Evolutionary conservation across 2,797 vertebrate genomes (phyloP).

Genomic region (Syngnathus rostellatus): DNA sequence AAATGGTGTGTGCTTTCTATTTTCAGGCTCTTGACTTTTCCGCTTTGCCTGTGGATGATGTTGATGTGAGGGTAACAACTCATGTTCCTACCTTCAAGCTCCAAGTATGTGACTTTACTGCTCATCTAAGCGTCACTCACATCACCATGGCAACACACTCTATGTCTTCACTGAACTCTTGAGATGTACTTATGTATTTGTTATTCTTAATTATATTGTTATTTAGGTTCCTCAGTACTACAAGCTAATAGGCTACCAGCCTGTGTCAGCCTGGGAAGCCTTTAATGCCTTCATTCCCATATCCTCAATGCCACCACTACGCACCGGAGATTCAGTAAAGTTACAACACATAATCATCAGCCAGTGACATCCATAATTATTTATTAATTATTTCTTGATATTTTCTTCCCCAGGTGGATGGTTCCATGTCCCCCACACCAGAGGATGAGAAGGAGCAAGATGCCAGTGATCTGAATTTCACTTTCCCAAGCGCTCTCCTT

Average conservation of each 20-base stretch:
- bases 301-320: constrained; percentile 45
- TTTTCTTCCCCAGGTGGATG: background rate
- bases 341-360: background rate
- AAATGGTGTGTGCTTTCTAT: constrained; percentile 38
- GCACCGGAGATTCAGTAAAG: constrained; percentile 50
- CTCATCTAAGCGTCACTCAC: background rate
- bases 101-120: constrained; percentile 45
- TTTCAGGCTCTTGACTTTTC: constrained; percentile 25
- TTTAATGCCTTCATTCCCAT: constrained; percentile 37
- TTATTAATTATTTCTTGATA: background rate
- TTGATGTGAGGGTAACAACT: constrained; percentile 40
- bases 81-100: constrained; percentile 60
- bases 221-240: constrained; percentile 65
- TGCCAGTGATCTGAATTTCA: constrained; percentile 41
- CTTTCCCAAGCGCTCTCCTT: constrained; percentile 48
- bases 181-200: background rate
- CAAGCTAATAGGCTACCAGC: constrained; percentile 59
- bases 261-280: constrained; percentile 53
- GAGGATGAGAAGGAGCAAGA: constrained; percentile 6
- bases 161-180: background rate
- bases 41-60: constrained; percentile 39
- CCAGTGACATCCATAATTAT: background rate
- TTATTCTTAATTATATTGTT: background rate
- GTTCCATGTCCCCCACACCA: background rate
- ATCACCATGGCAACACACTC: background rate